phyloP scores from a whole-genome alignment of 2,113 vertebrate genomes.

The Psephotus haematonotus region DNA sequence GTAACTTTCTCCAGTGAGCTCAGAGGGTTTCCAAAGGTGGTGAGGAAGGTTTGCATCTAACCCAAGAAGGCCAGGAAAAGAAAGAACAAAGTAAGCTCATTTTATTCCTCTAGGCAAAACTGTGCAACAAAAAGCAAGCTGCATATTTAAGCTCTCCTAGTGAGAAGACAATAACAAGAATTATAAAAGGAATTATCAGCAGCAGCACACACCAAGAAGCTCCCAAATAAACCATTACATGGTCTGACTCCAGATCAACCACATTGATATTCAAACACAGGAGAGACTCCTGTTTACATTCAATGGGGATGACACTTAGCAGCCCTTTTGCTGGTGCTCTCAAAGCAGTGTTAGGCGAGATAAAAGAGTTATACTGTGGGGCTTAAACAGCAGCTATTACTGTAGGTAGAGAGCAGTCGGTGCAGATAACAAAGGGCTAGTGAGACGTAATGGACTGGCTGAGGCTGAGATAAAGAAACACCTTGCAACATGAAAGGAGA shows the following conservation, averaged over 20 bases:
- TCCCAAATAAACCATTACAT: constrained; percentile 1
- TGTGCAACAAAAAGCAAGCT: background rate
- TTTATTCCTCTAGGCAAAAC: background rate
- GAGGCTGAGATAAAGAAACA: constrained; percentile 4
- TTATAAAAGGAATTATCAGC: constrained; percentile 35
- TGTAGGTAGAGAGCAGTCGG: background rate
- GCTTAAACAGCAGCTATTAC: constrained; percentile 41
- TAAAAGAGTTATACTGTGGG: constrained; percentile 14
- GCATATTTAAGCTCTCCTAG: background rate
- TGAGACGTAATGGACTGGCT: background rate
- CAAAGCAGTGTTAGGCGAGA: constrained; percentile 27
- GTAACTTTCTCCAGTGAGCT: background rate
- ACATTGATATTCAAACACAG: constrained; percentile 15
- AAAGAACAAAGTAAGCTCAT: background rate
- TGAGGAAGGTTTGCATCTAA: background rate
- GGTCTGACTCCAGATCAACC: constrained; percentile 35
- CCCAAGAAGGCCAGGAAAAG: background rate
- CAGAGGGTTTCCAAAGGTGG: background rate
- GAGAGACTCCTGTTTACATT: constrained; percentile 24
- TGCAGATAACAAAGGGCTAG: constrained; percentile 29
- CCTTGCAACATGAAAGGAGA: background rate
- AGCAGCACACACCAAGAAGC: background rate
- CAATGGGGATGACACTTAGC: constrained; percentile 7
- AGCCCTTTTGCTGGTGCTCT: constrained; percentile 24
- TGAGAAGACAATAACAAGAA: constrained; percentile 29